phyloP scores from a whole-genome alignment of 1,140 invertebrate genomes.

The Dolichoris vasculosae region DNA sequence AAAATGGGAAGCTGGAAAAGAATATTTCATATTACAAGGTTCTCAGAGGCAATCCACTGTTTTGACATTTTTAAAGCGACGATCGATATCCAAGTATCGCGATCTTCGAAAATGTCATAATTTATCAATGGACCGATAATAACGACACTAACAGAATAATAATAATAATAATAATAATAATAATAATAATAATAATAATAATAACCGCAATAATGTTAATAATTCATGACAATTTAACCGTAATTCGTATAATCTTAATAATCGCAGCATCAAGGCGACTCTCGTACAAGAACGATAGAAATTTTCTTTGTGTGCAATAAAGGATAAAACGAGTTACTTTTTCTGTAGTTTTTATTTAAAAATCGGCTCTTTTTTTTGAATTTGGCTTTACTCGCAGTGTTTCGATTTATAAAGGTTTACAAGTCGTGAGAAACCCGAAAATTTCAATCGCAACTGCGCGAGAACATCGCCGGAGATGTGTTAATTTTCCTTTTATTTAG shows the following conservation, averaged over 20 bases:
- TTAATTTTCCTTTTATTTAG: constrained; percentile 10
- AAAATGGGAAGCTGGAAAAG: constrained; percentile 15
- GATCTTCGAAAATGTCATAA: constrained; percentile 43
- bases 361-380: constrained; percentile 42
- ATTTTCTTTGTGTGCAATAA: constrained; percentile 45
- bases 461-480: constrained; percentile 49
- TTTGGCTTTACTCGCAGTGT: constrained; percentile 31
- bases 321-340: constrained; percentile 25
- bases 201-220: constrained; percentile 53
- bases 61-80: constrained; percentile 10
- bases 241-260: constrained; percentile 60
- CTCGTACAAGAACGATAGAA: constrained; percentile 51
- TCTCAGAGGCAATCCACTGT: constrained; percentile 30
- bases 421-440: constrained; percentile 31
- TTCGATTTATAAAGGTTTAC: constrained; percentile 35
- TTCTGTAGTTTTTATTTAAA: constrained; percentile 48
- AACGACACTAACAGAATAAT: constrained; percentile 59
- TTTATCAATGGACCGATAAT: constrained; percentile 62
- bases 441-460: constrained; percentile 52
- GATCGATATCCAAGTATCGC: constrained; percentile 45
- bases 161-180: constrained; percentile 57
- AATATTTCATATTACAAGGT: constrained; percentile 26
- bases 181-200: constrained; percentile 59
- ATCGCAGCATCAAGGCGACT: constrained; percentile 61
- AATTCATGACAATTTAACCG: constrained; percentile 58